Conservation (phyloP, 2,888 invertebrate species). For the Steinernema hermaphroditum region DNA sequence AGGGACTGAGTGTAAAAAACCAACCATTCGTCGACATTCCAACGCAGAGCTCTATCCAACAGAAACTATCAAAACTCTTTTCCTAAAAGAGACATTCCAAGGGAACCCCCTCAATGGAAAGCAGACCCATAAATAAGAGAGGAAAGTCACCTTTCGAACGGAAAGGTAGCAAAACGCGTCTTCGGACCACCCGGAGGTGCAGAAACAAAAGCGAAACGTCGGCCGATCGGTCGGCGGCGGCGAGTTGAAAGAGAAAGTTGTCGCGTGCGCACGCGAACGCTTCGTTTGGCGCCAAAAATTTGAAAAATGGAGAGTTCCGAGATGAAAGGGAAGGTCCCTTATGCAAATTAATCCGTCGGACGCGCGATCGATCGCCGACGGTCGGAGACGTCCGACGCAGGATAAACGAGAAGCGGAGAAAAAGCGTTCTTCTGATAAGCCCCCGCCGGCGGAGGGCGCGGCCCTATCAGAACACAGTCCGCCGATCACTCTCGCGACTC, state of each 20-base stretch:
- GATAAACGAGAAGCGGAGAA: background rate
- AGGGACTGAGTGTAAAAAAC: too few species aligned
- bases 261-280: conserved; percentile 14
- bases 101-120: too few species aligned
- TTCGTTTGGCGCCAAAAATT: conserved; percentile 9
- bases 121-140: too few species aligned
- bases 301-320: conserved; percentile 18
- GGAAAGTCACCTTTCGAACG: too few species aligned
- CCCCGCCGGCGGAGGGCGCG: background rate
- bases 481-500: too few species aligned
- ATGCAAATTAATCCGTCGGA: conserved; percentile 15
- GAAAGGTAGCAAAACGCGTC: too few species aligned
- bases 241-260: conserved; percentile 28
- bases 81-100: too few species aligned
- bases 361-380: conserved; percentile 1
- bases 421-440: conserved; percentile 7
- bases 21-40: too few species aligned
- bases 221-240: background rate
- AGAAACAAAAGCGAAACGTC: background rate
- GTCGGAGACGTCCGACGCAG: background rate
- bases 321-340: background rate
- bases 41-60: too few species aligned
- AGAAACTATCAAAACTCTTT: too few species aligned
- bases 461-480: background rate
- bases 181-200: conserved; percentile 17